phyloP scores from a whole-genome alignment of 2,888 invertebrate genomes.

The Hyles lineata region DNA sequence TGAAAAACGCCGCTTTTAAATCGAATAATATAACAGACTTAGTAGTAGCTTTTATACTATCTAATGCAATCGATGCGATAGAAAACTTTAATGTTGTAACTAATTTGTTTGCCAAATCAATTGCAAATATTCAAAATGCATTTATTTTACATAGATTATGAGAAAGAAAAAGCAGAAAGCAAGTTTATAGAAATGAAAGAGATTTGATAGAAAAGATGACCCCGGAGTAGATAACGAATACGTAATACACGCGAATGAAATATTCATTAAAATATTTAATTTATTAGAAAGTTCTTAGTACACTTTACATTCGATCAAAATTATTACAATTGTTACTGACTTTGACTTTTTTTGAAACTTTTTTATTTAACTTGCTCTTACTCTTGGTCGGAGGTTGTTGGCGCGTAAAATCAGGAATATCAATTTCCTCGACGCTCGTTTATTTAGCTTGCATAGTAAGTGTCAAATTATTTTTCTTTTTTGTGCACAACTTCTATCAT shows the following conservation, averaged over 20 bases:
- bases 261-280: background rate
- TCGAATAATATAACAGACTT: background rate
- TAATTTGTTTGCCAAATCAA: too few relatives aligned
- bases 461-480: conserved; percentile 17
- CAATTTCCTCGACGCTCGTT: conserved; percentile 13
- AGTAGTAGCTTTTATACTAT: background rate
- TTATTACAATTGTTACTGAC: background rate
- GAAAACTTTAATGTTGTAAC: too few relatives aligned
- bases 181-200: too few relatives aligned
- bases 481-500: background rate
- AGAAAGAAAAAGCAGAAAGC: too few relatives aligned
- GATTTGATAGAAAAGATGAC: too few relatives aligned
- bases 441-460: conserved; percentile 22
- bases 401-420: conserved; percentile 21
- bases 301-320: background rate
- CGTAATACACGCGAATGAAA: background rate
- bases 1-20: background rate
- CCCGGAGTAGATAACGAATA: too few relatives aligned
- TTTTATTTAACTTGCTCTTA: background rate
- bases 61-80: background rate
- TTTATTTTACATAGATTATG: too few relatives aligned
- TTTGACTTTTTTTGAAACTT: too few relatives aligned
- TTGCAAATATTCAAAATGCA: too few relatives aligned
- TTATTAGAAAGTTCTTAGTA: conserved; percentile 3
- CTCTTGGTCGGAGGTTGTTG: conserved; percentile 3